Conservation (phyloP, 2,888 invertebrate species). For the Teinopalpus imperialis region DNA sequence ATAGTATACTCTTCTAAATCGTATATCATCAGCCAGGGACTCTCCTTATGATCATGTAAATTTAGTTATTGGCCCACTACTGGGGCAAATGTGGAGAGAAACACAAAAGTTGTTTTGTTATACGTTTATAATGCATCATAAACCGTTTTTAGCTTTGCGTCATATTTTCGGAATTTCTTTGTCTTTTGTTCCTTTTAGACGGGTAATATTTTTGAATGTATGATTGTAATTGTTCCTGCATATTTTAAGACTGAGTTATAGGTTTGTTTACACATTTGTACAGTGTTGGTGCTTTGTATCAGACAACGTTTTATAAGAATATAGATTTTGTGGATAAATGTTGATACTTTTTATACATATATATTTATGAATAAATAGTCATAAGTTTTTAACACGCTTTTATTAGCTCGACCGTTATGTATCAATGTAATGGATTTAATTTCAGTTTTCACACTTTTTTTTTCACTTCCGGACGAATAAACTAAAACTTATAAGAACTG, state of each 20-base stretch:
- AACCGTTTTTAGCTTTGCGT: slow-evolving; percentile 23
- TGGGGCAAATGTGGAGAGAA: slow-evolving; percentile 9
- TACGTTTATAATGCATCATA: slow-evolving; percentile 13
- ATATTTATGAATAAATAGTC: no score
- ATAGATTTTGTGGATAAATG: no score
- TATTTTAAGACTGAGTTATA: slow-evolving; percentile 10
- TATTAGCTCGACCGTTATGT: no score
- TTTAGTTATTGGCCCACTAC: slow-evolving; percentile 35
- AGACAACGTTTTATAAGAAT: background rate
- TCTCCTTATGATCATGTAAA: slow-evolving; percentile 51
- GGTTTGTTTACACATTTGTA: slow-evolving; percentile 8
- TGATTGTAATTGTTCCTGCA: slow-evolving; percentile 22
- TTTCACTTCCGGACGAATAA: no score
- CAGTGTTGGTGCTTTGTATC: slow-evolving; percentile 11
- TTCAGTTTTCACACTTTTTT: no score
- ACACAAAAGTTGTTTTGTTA: slow-evolving; percentile 17
- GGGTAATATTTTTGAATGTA: slow-evolving; percentile 12
- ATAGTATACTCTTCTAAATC: slow-evolving; percentile 36
- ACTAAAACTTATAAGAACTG: no score
- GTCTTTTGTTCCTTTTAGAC: slow-evolving; percentile 14
- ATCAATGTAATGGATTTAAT: no score
- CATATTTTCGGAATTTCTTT: slow-evolving; percentile 25
- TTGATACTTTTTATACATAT: no score
- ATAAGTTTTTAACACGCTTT: no score
- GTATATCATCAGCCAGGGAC: slow-evolving; percentile 29